Evolutionary conservation across 2,113 vertebrate species (phyloP).

Genomic region (Hyla sarda): DNA sequence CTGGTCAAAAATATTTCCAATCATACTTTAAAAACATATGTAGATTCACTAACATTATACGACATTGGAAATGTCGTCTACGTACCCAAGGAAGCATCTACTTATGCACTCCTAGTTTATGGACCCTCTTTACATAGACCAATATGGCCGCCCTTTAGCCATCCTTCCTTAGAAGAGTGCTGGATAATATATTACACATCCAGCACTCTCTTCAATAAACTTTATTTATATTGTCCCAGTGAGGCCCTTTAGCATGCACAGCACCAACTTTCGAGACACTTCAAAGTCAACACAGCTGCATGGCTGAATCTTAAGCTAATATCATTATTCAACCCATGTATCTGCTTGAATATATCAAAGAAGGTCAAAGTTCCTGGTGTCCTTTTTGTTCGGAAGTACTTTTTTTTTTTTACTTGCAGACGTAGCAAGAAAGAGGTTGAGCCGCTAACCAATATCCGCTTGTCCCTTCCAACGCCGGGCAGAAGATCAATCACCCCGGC

Average conservation of each 20-base stretch:
- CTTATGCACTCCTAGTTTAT: not conserved
- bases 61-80: not conserved
- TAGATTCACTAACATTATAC: not conserved
- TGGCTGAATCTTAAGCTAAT: not conserved
- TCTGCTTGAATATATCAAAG: not conserved
- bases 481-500: constrained; percentile 28
- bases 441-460: not conserved
- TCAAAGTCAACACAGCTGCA: constrained; percentile 2
- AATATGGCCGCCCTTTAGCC: not conserved
- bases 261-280: not conserved
- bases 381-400: not conserved
- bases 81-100: not conserved
- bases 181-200: not conserved
- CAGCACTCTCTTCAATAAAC: not conserved
- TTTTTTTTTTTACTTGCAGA: not conserved
- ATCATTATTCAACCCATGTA: not conserved
- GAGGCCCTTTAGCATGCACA: not conserved
- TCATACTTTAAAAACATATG: not conserved
- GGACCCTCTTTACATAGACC: not conserved
- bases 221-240: not conserved
- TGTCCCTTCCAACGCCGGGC: not conserved
- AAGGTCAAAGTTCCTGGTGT: constrained; percentile 1
- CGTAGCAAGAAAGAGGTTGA: not conserved
- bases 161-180: not conserved
- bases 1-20: not conserved